Evolutionary conservation across 2,113 vertebrate species (phyloP), one percentile per base, ranked within the genome.

Genomic region (Phalacrocorax brasilianus): DNA sequence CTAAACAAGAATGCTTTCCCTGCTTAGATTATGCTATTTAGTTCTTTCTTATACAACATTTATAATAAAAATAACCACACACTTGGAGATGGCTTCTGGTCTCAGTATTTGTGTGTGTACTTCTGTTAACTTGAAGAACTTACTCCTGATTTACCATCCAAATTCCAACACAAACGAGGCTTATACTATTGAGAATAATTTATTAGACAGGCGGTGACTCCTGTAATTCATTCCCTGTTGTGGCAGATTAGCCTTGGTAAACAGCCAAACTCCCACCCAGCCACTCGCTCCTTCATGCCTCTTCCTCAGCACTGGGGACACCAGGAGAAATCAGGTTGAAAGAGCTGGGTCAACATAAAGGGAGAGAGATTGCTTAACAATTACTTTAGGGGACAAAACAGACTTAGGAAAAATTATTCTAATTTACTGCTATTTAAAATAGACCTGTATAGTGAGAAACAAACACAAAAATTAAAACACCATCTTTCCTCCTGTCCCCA

Each of bases 201-300:
- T 38, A 38, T 23, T 7, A 56, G 28, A 72, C 16, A 35, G 5
- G 9, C 13, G 45, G 12, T 44, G 33, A 49, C 7, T 59, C 2
- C 5, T 22, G 4, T 40, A 87, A 63, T 16, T 52, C 33, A 8
- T 55, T 26, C 47, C n/a, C 33, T 40, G 6, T 27, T 62, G 19
- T 49, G 17, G 4, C 5, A 82, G 11, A 2, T 61, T n/a, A 61
- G 15, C 23, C 38, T 18, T 72, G 11, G 38, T 47, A 53, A 78
- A 47, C 5, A 63, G 53, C 9, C 2, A 2, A 79, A 68, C 3
- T 59, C 16, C n/a, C 18, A 38, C 5, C 9, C 55, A 40, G 49
- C 3, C 1, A 1, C 49, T 50, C 1, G 0, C 14, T 38, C 15
- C 33, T 35, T 81, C 58, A 8, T 0, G 1, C 21, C 23, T 24